Evolutionary conservation across 2,888 invertebrate species (phyloP), one percentile per base, ranked within the genome.

Genomic region (Brachyptera risi): DNA sequence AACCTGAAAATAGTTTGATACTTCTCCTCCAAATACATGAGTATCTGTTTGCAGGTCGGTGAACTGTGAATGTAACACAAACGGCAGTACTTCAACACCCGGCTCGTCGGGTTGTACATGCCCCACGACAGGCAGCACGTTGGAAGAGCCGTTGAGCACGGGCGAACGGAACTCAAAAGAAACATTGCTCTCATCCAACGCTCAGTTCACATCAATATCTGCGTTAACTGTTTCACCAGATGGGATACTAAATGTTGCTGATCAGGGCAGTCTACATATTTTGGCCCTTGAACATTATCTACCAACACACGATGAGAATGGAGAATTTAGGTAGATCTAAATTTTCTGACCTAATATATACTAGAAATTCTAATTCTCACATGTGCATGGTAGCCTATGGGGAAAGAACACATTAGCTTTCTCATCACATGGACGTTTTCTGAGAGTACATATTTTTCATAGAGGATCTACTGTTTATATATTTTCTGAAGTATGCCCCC

Each of bases 171-270:
- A 88, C 72, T 88, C 91, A 1, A 69, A 69, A 62, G 90, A 90
- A 74, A 93, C 92, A 23, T 76, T 94, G 66, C 76, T 95, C 21
- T 94, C 95, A 1, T 92, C 93, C 3, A 94, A 94, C 73, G 93
- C 94, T 0, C 86, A 90, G 73, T 92, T 96, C 77, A 90, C 88
- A 69, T 86, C 90, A 3, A 90, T 92, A 72, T 91, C 91, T 38
- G 92, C 96, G 11, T 81, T 98, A 42, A 90, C 95, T 11, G 94
- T 97, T 38, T 93, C 96, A 27, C 94, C 96, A 35, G 95, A 96
- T 73, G 96, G 96, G n/a, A 90, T 94, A 60, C 81, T 98, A 49
- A 92, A 96, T 76, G 89, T 98, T 57, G 94, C 96, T 38, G 98
- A 99, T 79, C 93, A 95, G 83, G 84, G 88, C 56, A 91, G 90